Percentiles rank a stretch among this genome's conserved stretches.
Evolutionary conservation across 1,140 invertebrate species (phyloP).

Genomic region (Lasaia peninsularis): DNA sequence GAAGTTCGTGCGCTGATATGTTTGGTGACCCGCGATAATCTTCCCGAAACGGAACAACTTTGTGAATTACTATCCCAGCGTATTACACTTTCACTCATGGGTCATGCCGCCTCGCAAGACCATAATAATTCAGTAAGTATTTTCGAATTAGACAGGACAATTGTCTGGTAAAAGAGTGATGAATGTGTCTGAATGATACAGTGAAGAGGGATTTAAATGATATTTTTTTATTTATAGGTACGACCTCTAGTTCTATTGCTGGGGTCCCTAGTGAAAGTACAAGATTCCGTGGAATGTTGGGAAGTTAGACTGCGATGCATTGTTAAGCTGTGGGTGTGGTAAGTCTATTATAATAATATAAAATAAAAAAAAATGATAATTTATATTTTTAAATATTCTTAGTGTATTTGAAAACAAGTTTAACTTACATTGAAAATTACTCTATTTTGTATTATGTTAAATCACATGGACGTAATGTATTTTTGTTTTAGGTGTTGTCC

Average conservation of each 20-base stretch:
- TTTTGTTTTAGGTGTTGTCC: constrained; percentile 67
- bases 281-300: constrained; percentile 93
- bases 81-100: constrained; percentile 86
- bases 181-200: no score
- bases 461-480: no score
- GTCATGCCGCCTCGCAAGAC: constrained; percentile 79
- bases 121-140: constrained; percentile 72
- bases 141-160: neutral
- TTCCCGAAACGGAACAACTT: constrained; percentile 91
- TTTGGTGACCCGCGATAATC: constrained; percentile 93
- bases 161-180: neutral
- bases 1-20: constrained; percentile 93
- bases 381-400: no score
- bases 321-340: constrained; percentile 80
- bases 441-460: no score
- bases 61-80: constrained; percentile 89
- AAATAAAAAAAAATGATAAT: no score
- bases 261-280: constrained; percentile 91
- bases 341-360: no score
- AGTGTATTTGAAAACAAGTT: no score
- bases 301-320: constrained; percentile 94
- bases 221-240: constrained; percentile 75
- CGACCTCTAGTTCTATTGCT: constrained; percentile 90
- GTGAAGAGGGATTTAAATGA: no score
- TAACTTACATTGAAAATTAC: no score